Evolutionary conservation across 2,888 invertebrate species (phyloP).

Genomic region (Blera fallax): DNA sequence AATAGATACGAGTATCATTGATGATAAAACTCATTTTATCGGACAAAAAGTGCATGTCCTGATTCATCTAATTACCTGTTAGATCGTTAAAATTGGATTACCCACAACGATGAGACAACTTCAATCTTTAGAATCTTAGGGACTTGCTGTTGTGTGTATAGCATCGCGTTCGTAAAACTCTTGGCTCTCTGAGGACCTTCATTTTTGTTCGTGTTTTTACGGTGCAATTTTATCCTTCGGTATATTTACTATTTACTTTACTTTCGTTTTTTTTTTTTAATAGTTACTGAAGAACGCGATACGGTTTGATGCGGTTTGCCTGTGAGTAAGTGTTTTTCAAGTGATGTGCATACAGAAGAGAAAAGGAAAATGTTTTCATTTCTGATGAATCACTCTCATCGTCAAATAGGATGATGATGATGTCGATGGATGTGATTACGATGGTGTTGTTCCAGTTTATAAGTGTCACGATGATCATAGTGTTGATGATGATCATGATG

Average conservation of each 20-base stretch:
- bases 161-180: not conserved
- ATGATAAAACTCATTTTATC: not conserved
- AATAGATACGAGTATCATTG: not conserved
- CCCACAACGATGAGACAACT: not conserved
- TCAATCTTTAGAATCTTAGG: not conserved
- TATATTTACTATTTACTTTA: constrained; percentile 12
- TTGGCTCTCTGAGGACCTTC: not conserved
- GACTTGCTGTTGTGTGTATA: not conserved
- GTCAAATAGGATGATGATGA: constrained; percentile 48
- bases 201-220: not conserved
- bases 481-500: constrained; percentile 38
- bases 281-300: constrained; percentile 9
- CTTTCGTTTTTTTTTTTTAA: not conserved
- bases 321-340: constrained; percentile 46
- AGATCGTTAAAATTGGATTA: constrained; percentile 10
- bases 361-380: constrained; percentile 52
- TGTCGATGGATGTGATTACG: constrained; percentile 40
- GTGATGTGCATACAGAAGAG: constrained; percentile 39
- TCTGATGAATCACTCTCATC: constrained; percentile 47
- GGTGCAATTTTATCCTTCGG: not conserved
- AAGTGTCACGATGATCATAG: constrained; percentile 31
- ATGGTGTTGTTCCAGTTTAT: constrained; percentile 46
- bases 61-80: constrained; percentile 15
- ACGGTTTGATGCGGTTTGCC: constrained; percentile 38
- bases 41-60: not conserved